Evolutionary conservation across 2,113 vertebrate genomes (phyloP).

Genomic region (Drymodes brunneopygia): DNA sequence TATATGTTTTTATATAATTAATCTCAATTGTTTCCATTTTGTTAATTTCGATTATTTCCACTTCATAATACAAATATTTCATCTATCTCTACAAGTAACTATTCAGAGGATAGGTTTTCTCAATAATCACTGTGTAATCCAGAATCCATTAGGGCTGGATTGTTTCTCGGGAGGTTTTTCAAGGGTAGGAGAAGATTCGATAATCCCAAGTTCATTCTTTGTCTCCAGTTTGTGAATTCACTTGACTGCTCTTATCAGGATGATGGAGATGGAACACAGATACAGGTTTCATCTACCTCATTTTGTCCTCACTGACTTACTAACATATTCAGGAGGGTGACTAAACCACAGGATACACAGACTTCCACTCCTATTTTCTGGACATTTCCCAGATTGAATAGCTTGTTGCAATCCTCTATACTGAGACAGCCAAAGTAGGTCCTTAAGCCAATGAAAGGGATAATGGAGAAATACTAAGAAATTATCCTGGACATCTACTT

Average conservation of each 20-base stretch:
- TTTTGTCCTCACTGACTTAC: not conserved
- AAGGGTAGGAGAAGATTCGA: not conserved
- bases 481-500: not conserved
- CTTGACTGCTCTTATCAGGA: rapidly evolving
- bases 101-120: not conserved
- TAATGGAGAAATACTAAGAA: not conserved
- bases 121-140: not conserved
- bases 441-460: not conserved
- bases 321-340: not conserved
- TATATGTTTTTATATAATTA: not conserved
- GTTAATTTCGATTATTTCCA: not conserved
- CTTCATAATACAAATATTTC: not conserved
- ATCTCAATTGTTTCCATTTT: not conserved
- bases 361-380: not conserved
- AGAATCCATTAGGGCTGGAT: not conserved
- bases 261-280: not conserved
- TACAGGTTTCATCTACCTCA: not conserved
- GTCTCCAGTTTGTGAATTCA: not conserved
- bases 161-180: not conserved
- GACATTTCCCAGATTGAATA: not conserved
- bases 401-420: not conserved
- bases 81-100: not conserved
- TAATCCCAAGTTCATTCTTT: not conserved
- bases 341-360: not conserved
- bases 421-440: not conserved